Evolutionary conservation across 2,888 invertebrate species (phyloP), one percentile per base, ranked within the genome.

Genomic region (Capitulum mitella): DNA sequence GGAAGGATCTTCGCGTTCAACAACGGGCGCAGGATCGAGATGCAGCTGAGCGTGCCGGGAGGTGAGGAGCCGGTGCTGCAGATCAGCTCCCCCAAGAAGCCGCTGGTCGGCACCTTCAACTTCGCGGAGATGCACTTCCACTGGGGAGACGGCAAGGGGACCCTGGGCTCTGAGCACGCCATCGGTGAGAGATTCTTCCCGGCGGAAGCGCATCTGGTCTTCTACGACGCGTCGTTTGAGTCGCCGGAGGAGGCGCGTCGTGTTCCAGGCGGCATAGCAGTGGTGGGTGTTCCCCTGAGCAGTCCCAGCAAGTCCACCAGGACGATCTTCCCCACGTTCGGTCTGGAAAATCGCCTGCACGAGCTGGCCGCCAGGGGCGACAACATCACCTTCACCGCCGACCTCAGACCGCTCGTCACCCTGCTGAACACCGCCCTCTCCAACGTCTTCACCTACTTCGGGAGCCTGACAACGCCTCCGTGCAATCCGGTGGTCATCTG

Each of bases 391-490:
- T 54, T 54, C 54, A 22, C 3, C 26, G 54, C 54, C 26, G 54
- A 54, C 54, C 54, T 54, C 26, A 22, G 54, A 8, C 54, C 22
- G 54, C 54, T 54, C 6, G 26, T 26, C 26, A 26, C 54, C 80
- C 85, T 92, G 79, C 86, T 90, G 83, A 26, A 26, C 54, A 8
- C 87, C 84, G 89, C 91, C 84, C 87, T 89, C 34, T 90, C 91
- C 82, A 86, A 89, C 76, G 93, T 91, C 87, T 93, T 91, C 86
- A 92, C 92, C 0, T 93, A 93, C 86, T 90, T 89, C 85, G 90
- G 93, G n/a, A 93, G 93, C 0, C 86, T 93, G 75, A 93, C 93
- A 46, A 92, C 92, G 0, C 93, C 93, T 0, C 92, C 93, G 10
- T 93, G 93, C 85, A 91, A 90, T 22, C 93, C 93, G 85, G 91